Conservation (phyloP, 2,797 vertebrate species). For the Acipenser transmontanus region DNA sequence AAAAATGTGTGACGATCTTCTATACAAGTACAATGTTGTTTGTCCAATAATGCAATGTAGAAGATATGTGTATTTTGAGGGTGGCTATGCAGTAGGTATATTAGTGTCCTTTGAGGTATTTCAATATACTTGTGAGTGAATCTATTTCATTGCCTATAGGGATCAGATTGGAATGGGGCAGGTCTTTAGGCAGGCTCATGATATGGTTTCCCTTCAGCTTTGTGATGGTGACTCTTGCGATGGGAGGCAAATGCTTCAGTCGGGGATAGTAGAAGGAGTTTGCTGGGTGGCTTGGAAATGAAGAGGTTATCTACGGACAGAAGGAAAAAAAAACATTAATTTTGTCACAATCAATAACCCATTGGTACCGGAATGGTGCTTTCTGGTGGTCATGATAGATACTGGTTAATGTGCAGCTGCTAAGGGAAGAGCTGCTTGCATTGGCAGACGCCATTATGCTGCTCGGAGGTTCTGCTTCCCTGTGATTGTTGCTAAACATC, state of each 20-base stretch:
- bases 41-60: too few species aligned
- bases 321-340: conserved; percentile 7
- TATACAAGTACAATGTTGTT: too few species aligned
- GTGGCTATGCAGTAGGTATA: too few species aligned
- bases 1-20: too few species aligned
- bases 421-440: too few species aligned
- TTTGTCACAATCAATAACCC: not conserved
- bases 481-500: too few species aligned
- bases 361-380: not conserved
- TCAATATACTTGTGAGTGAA: conserved; percentile 69
- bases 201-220: conserved; percentile 73
- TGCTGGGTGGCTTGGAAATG: conserved; percentile 85
- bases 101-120: not conserved
- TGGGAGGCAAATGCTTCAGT: conserved; percentile 84
- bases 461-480: too few species aligned
- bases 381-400: too few species aligned
- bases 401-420: too few species aligned
- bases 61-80: too few species aligned
- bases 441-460: too few species aligned
- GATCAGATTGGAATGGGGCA: conserved; percentile 63
- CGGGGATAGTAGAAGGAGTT: conserved; percentile 95
- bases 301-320: conserved; percentile 78
- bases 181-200: conserved; percentile 59
- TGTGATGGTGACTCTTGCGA: conserved; percentile 77
- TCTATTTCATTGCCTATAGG: conserved; percentile 78